These are phyloP conservation scores for Apostichopus californicus DNA, from an alignment of 35 echinoderm and acorn worm genomes.

Conservation along the genomic window DNA sequence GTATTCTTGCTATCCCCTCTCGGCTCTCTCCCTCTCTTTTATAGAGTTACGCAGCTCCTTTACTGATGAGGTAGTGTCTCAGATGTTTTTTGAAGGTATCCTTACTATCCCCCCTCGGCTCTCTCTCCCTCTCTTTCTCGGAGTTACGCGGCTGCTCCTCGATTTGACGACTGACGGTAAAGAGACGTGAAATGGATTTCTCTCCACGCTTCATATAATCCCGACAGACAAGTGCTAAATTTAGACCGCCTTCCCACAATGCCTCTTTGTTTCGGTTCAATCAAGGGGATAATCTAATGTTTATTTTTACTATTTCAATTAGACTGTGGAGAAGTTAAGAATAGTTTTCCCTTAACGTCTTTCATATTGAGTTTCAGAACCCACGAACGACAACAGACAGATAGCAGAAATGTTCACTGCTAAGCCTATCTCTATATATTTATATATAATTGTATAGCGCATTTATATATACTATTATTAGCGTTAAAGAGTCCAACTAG, in stretches of 20 bases:
- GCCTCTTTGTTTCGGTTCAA: slow-evolving; percentile 7
- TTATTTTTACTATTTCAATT: slow-evolving; percentile 5
- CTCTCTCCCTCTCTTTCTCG: no score
- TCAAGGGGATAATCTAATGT: background rate
- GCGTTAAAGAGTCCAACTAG: background rate
- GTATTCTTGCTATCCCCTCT: no score
- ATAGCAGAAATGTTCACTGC: background rate
- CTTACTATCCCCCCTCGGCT: no score
- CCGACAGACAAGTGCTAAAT: background rate
- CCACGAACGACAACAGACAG: background rate
- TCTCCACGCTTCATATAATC: background rate
- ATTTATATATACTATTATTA: background rate
- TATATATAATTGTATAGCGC: background rate
- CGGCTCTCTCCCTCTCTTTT: no score
- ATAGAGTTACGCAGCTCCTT: no score
- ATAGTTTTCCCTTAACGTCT: background rate
- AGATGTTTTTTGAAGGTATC: no score
- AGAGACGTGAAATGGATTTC: background rate
- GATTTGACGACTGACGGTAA: background rate
- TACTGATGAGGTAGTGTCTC: no score
- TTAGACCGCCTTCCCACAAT: background rate
- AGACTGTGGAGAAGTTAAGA: background rate
- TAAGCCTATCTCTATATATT: background rate
- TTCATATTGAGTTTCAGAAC: background rate
- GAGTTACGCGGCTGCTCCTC: background rate